Conservation (phyloP, 2,113 vertebrate species). For the Salvelinus alpinus region DNA sequence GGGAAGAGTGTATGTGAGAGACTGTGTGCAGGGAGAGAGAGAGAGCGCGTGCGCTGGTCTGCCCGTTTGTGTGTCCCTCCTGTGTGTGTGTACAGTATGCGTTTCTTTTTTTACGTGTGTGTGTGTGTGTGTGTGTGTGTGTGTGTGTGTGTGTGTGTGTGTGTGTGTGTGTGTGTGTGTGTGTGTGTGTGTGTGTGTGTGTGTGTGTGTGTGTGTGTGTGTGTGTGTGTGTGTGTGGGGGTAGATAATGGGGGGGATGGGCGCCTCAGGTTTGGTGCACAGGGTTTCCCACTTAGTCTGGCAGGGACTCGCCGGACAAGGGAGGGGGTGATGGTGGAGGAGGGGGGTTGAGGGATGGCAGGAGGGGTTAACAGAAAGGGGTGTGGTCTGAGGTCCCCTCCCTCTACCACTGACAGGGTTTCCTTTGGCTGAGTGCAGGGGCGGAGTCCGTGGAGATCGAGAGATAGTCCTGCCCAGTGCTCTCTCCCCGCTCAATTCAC, state of each 20-base stretch:
- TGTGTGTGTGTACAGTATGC: constrained; percentile 24
- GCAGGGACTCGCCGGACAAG: constrained; percentile 81
- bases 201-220: constrained; percentile 25
- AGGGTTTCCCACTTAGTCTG: constrained; percentile 79
- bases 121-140: constrained; percentile 13
- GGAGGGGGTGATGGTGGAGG: constrained; percentile 44
- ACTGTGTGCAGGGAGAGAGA: constrained; percentile 8
- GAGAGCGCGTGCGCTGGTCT: not conserved
- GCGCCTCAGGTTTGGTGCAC: constrained; percentile 73
- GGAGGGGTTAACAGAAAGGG: constrained; percentile 76
- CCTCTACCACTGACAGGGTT: constrained; percentile 69
- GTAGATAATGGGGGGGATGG: constrained; percentile 71
- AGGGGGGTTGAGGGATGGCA: constrained; percentile 31
- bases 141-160: constrained; percentile 12
- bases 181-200: constrained; percentile 26
- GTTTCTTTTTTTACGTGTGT: constrained; percentile 34
- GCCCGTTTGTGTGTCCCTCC: not conserved
- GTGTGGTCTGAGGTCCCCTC: constrained; percentile 70
- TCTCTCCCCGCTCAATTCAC: constrained; percentile 4
- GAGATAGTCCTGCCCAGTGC: constrained; percentile 44
- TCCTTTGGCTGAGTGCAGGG: constrained; percentile 77
- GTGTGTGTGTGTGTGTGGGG: constrained; percentile 23
- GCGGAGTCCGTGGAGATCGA: constrained; percentile 71
- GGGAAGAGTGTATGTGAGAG: constrained; percentile 29
- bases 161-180: constrained; percentile 11